Evolutionary conservation across 1,140 invertebrate species (phyloP), one percentile per base, ranked within the genome.

Genomic region (Lepidurus couesii): DNA sequence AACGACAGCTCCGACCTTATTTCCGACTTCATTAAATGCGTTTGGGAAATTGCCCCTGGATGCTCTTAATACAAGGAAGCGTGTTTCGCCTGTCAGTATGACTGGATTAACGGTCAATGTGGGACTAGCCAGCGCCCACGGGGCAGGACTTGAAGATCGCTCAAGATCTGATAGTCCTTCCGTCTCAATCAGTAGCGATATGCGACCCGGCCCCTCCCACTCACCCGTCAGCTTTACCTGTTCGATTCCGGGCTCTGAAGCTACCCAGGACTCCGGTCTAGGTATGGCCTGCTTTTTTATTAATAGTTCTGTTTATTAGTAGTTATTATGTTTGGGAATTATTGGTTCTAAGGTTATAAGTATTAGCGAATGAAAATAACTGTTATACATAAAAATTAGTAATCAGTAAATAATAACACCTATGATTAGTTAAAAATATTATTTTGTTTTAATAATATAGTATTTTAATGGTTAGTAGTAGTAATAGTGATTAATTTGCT

Each of bases 101-200:
- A 87, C 87, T 81, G 80, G 78, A 24, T 24, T 45, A 43, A 75
- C 80, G 74, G 75, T 86, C 86, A 8, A 86, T 89, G 81, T 89
- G 89, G 5, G 90, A 90, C 81, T 87, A 87, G 82, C 90, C 90
- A 16, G 87, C 77, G 73, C 74, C 73, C 44, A 47, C 42, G 47
- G 73, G 44, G 44, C 74, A 74, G 42, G 78, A 75, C 45, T 79
- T 73, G 78, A 44, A 47, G 53, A 65, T 34, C 78, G 75, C 21
- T 16, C 24, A 10, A 74, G 78, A 80, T 44, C 82, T 81, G 80
- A 65, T 13, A 65, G 53, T 65, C 53, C 87, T 78, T 86, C 86
- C 44, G 79, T 80, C 65, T 82, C 85, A 74, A 84, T 84, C 73
- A 85, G 85, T 5, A 83, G 86, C 80, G 87, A 89, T 81, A 84